These are phyloP conservation scores for Diaprepes abbreviatus DNA, from an alignment of 2,888 invertebrate genomes.

Conservation along the genomic window DNA sequence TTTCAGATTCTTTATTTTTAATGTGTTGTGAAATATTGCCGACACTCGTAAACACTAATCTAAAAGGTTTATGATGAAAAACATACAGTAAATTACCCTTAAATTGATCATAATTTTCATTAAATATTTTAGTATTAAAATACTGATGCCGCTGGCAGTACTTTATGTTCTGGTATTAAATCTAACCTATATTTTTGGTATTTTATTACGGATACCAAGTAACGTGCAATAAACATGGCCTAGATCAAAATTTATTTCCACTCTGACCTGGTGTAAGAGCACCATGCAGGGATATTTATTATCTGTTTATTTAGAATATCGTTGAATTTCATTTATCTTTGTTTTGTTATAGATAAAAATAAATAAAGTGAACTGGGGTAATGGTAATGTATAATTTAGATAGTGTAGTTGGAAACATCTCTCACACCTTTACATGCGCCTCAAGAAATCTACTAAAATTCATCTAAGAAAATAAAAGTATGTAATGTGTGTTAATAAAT, in stretches of 20 bases:
- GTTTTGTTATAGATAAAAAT: no score
- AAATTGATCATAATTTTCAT: background rate
- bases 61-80: background rate
- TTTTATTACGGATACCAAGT: conserved; percentile 16
- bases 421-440: no score
- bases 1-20: background rate
- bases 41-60: background rate
- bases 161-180: conserved; percentile 20
- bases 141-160: conserved; percentile 4
- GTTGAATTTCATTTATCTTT: background rate
- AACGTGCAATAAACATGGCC: conserved; percentile 28
- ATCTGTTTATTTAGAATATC: background rate
- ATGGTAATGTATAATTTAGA: no score
- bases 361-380: no score
- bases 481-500: no score
- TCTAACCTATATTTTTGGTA: conserved; percentile 19
- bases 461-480: no score
- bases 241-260: conserved; percentile 32
- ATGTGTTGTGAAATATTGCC: background rate
- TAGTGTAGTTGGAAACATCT: no score
- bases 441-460: no score
- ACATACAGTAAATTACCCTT: background rate
- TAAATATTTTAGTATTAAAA: conserved; percentile 10
- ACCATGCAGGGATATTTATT: conserved; percentile 27
- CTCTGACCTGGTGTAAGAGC: conserved; percentile 23